These are phyloP conservation scores for Cephalopachus bancanus DNA, from an alignment of 2,797 vertebrate genomes.

Conservation along the genomic window DNA sequence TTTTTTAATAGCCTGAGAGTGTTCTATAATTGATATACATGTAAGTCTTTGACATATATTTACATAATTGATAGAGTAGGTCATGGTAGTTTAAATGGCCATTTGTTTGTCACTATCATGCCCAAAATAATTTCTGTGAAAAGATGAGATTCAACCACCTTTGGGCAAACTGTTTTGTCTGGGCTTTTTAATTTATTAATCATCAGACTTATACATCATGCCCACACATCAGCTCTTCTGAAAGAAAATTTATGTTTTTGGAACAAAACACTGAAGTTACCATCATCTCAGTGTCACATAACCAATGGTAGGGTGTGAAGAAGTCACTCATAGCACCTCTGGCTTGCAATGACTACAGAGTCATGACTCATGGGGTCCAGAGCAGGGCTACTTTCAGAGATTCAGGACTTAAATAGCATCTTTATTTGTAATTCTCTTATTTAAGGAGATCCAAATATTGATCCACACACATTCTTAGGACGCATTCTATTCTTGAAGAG, in stretches of 20 bases:
- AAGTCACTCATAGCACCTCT: neutral
- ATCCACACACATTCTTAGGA: neutral
- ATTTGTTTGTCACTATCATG: neutral
- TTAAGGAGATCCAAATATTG: neutral
- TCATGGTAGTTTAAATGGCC: neutral
- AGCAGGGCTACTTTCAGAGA: neutral
- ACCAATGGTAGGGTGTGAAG: neutral
- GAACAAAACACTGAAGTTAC: neutral
- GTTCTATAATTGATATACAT: neutral
- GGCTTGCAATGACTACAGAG: neutral
- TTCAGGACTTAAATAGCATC: neutral
- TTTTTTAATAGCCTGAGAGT: neutral
- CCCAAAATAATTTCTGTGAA: neutral
- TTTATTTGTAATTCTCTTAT: neutral
- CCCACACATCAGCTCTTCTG: neutral
- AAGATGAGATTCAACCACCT: neutral
- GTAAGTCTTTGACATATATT: neutral
- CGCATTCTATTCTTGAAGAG: conserved; percentile 10
- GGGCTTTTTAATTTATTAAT: neutral
- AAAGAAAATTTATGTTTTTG: neutral
- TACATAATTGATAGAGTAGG: neutral
- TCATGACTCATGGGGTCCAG: neutral
- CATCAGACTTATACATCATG: neutral
- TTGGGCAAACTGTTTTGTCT: neutral
- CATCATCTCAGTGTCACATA: neutral